Base-by-base conservation (phyloP, 2,797 vertebrate genomes). In the Falco naumanni region DNA sequence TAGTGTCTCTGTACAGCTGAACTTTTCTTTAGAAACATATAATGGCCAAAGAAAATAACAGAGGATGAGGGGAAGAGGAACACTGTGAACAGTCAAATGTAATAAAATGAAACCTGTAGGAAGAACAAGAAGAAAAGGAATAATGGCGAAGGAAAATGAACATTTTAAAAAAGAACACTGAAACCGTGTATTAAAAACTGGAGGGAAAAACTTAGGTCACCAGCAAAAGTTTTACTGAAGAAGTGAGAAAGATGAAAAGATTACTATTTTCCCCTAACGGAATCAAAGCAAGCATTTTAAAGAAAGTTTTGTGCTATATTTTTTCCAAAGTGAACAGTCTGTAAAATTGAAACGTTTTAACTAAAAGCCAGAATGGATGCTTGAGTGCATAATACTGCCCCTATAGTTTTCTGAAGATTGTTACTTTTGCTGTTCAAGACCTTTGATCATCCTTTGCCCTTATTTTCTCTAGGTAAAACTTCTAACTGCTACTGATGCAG, bases 211-310 rank as follows among this genome's bases (percentile, higher is more conserved):
- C 68, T 90, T 56, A 78, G 76, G 70, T 96, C 87, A 81, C 60
- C 34, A 93, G 76, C 13, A 89, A 93, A 97, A 94, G 45, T 93
- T 96, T 83, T 65, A 68, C 29, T 59, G 48, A 93, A 84, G 50
- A 84, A 65, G 12, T 33, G 37, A 89, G 47, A 57, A 90, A 75
- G 24, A 78, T 79, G 1, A 84, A 87, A 89, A 88, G 51, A 29
- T 47, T 53, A 34, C 9, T 39, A 6, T 25, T 80, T 87, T 88
- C 60, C 16, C 13, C 15, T 47, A 75, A 17, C 11, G 71, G 68
- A 90, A 22, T 64, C 19, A 76, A 77, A 84, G 13, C 4, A 71
- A 74, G 8, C 5, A 71, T 61, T 83, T 82, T 83, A 25, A 17
- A 17, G 21, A 80, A 89, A 85, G 41, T 59, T 89, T 70, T 53